Evolutionary conservation across 2,797 vertebrate genomes (phyloP).

Genomic region (Streptopelia turtur): DNA sequence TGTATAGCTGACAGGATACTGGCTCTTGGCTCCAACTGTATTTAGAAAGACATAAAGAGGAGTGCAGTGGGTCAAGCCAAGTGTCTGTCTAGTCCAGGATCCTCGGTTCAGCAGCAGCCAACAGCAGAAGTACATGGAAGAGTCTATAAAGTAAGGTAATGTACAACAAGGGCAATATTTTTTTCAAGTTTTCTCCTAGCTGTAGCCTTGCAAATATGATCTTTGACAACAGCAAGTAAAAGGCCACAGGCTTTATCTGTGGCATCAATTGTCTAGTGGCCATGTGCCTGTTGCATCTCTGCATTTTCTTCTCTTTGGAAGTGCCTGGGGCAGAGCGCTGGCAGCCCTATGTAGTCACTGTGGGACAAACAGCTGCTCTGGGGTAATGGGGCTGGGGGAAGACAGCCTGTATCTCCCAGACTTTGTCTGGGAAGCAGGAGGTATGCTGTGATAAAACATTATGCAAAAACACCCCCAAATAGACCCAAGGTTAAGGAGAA

Average conservation of each 20-base stretch:
- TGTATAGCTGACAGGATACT: neutral
- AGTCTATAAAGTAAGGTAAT: neutral
- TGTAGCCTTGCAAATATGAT: neutral
- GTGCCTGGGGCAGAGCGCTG: rapidly evolving
- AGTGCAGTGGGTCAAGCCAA: neutral
- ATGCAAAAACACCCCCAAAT: neutral
- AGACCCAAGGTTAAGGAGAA: neutral
- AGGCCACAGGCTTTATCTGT: neutral
- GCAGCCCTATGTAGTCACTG: neutral
- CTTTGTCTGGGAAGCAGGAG: neutral
- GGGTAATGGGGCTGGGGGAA: neutral
- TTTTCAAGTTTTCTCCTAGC: neutral
- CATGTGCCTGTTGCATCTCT: rapidly evolving
- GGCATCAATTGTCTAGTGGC: neutral
- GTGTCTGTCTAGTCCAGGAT: neutral
- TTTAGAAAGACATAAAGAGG: neutral
- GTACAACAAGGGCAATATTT: neutral
- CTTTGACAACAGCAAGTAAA: neutral
- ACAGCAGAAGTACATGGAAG: neutral
- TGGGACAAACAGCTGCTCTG: neutral
- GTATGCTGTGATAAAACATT: neutral
- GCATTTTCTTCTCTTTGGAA: neutral
- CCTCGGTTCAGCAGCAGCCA: neutral
- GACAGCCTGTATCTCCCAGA: neutral
- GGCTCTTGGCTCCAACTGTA: neutral